phyloP scores from a whole-genome alignment of 2,888 invertebrate genomes.

The Nomada ruficornis region DNA sequence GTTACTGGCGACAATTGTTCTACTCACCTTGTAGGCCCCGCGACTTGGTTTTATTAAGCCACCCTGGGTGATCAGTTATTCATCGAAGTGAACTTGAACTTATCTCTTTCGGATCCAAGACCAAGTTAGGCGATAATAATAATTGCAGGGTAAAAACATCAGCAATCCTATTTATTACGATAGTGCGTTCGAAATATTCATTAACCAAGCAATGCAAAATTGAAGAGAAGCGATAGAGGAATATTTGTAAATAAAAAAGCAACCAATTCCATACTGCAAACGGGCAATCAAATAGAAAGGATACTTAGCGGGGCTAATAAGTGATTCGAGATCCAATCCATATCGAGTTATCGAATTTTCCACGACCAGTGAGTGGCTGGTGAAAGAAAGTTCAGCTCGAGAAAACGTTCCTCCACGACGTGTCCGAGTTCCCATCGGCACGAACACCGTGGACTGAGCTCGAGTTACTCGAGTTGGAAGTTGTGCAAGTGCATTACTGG shows the following conservation, averaged over 20 bases:
- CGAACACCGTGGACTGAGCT: conserved; percentile 26
- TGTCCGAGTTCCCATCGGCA: conserved; percentile 40
- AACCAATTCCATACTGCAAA: too few relatives aligned
- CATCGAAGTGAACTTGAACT: conserved; percentile 20
- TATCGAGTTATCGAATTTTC: not conserved
- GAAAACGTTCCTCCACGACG: conserved; percentile 14
- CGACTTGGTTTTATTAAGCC: conserved; percentile 25
- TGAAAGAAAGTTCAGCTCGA: conserved; percentile 28
- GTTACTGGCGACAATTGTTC: conserved; percentile 35
- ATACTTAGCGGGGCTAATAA: too few relatives aligned
- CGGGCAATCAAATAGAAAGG: too few relatives aligned
- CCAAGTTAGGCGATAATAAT: too few relatives aligned
- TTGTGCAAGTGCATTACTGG: conserved; percentile 51
- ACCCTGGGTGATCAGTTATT: not conserved
- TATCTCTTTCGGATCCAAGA: not conserved
- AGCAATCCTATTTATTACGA: too few relatives aligned
- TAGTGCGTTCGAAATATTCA: too few relatives aligned
- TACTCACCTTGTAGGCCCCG: not conserved
- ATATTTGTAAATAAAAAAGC: too few relatives aligned
- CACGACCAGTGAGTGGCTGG: not conserved
- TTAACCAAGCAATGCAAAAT: too few relatives aligned
- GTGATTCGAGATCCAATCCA: too few relatives aligned
- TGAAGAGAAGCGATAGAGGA: too few relatives aligned
- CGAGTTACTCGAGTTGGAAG: conserved; percentile 38
- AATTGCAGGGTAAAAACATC: too few relatives aligned